Evolutionary conservation across 2,888 invertebrate species (phyloP), one percentile per base, ranked within the genome.

Genomic region (Tenthredo notha): DNA sequence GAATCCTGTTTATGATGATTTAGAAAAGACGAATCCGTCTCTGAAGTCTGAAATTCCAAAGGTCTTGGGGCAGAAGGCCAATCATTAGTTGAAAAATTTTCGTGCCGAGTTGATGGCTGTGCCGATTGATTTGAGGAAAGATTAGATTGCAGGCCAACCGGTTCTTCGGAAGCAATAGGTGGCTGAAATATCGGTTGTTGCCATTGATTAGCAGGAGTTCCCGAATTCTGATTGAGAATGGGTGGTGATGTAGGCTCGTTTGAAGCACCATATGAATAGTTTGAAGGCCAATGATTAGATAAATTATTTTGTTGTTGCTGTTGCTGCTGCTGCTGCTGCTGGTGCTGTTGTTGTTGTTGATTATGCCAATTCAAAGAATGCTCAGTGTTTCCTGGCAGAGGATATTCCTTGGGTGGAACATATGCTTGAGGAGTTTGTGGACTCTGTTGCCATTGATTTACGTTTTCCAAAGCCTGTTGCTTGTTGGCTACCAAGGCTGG

Each of bases 221-320:
- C 90, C 7, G 88, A 88, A 87, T 88, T 91, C 75, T 87, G 90
- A 86, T 88, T 88, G 12, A 18, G 10, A 43, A 40, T 12, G n/a
- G 80, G 65, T 25, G 40, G 67, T 33, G 15, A 21, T 61, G 37
- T 61, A 33, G 58, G 9, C 25, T 83, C 83, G 25, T 70, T 70
- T 33, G 83, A 29, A 70, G 65, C 43, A 47, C 47, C 37, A 40
- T 67, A 67, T 9, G 83, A 70, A 70, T 83, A 70, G 29, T 33
- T 70, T 18, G 47, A 47, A 18, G 88, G 89, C 90, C 90, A 91
- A 10, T 90, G 89, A 85, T 88, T 88, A 15, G 85, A 29, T 72
- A 43, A 87, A 85, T 65, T 85, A 84, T 85, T 87, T 87, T 58
- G 86, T 67, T 67, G 67, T 67, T 67, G 65, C 18, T 86, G 86